A percentile compares a stretch with the other conserved stretches of the same genome.
Evolutionary conservation across 2,888 invertebrate species (phyloP).

Genomic region (Sicus ferrugineus): DNA sequence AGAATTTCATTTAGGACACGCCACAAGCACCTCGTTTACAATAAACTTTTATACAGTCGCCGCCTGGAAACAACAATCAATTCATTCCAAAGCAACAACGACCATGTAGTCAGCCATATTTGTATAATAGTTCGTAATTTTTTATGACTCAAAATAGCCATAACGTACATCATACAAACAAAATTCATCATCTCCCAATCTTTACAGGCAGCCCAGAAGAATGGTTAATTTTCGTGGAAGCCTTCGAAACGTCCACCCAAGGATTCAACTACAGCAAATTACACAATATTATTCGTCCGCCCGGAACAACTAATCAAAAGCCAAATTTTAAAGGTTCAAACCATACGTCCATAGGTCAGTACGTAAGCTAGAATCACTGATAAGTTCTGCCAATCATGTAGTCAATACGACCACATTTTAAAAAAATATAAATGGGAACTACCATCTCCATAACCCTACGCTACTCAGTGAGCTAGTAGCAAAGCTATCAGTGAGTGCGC

Average conservation of each 20-base stretch:
- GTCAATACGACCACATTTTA: constrained; percentile 30
- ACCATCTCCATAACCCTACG: constrained; percentile 34
- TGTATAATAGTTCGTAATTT: not conserved
- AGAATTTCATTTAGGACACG: no score
- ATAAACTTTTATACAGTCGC: no score
- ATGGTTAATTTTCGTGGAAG: constrained; percentile 5
- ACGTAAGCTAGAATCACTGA: no score
- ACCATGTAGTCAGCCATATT: not conserved
- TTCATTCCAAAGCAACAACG: no score
- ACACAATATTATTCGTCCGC: constrained; percentile 22
- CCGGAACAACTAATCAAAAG: constrained; percentile 19
- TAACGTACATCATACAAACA: not conserved
- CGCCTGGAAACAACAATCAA: no score
- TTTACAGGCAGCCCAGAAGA: constrained; percentile 15
- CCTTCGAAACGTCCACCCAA: constrained; percentile 6
- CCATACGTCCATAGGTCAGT: not conserved
- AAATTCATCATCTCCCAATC: constrained; percentile 15
- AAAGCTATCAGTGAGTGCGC: constrained; percentile 33
- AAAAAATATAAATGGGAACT: constrained; percentile 24
- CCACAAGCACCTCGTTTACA: no score
- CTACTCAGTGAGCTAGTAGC: constrained; percentile 32
- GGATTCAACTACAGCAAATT: constrained; percentile 14
- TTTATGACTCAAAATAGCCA: not conserved
- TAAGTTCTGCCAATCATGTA: constrained; percentile 30
- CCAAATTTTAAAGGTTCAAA: constrained; percentile 11